Evolutionary conservation across 2,888 invertebrate genomes (phyloP), one percentile per base, ranked within the genome.

Genomic region (Agapostemon virescens): DNA sequence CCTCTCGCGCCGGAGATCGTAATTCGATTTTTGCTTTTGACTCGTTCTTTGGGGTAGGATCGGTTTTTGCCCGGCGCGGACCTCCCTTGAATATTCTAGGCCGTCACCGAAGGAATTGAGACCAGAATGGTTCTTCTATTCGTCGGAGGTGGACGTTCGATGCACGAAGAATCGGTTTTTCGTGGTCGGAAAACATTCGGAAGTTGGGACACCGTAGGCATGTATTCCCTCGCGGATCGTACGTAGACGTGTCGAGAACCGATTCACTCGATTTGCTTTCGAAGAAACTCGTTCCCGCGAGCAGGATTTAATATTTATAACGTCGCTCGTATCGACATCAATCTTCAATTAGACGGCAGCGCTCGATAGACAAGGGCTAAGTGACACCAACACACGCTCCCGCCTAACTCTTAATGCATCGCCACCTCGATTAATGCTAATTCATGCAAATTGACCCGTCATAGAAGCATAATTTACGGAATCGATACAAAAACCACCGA

Each of bases 21-120:
- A 71, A 81, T 66, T 69, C 74, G 74, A 74, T 81, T 79, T 74
- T 79, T 69, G 33, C 69, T 49, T 67, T 40, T 61, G 40, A 49
- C 63, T 69, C 55, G 67, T 66, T 40, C 66, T 67, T 67, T 30
- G 9, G 23, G 33, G 33, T 63, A 11, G 33, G 40, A 55, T 42
- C 42, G 2, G 11, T n/a, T 58, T 23, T 13, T 58, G 55, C 64
- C 64, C 26, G 66, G 20, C 17, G 26, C 23, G 36, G 17, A n/a
- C 3, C 74, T 52, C 15, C 30, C 23, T 49, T 45, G 49, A 52
- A 33, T 42, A 33, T 63, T 40, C 23, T 23, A 63, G 63, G 63
- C 63, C 63, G 36, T 63, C 36, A 63, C 11, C 36, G 63, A 13
- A 36, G n/a, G 36, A 23, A 63, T 66, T 63, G 63, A 63, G 63